These are phyloP conservation scores for Oophaga pumilio DNA, from an alignment of 2,113 vertebrate species.

Conservation along the genomic window DNA sequence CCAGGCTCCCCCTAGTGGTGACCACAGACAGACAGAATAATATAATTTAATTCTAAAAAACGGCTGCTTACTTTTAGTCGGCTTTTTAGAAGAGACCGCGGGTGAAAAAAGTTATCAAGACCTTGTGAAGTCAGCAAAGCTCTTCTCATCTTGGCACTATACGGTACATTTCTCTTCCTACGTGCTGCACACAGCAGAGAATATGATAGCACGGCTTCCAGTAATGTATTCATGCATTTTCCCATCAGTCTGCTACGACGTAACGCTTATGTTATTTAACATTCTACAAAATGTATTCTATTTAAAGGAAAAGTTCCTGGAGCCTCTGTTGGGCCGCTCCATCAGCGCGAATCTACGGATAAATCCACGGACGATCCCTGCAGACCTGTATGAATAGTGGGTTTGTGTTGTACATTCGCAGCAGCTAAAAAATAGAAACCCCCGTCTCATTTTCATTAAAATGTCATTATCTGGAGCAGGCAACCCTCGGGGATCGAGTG, in stretches of 20 bases:
- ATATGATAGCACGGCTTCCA: neutral
- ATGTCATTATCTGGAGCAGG: constrained; percentile 58
- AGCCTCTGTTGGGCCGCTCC: neutral
- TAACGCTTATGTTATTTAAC: neutral
- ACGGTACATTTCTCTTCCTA: neutral
- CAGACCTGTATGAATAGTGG: constrained; percentile 32
- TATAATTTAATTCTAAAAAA: too few relatives aligned
- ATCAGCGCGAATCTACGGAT: constrained; percentile 17
- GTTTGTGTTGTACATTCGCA: constrained; percentile 42
- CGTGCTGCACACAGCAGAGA: neutral
- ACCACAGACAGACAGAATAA: neutral
- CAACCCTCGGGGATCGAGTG: constrained; percentile 50
- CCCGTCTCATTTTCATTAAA: constrained; percentile 64
- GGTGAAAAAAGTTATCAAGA: too few relatives aligned
- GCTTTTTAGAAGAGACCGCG: too few relatives aligned
- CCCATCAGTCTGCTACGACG: neutral
- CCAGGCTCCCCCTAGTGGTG: neutral
- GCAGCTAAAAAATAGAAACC: constrained; percentile 39
- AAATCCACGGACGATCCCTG: constrained; percentile 31
- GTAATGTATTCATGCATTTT: neutral
- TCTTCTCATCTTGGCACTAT: too few relatives aligned
- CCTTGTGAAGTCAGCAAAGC: too few relatives aligned
- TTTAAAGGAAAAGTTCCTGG: neutral
- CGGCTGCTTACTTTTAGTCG: too few relatives aligned
- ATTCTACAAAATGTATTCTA: neutral